phyloP scores from a whole-genome alignment of 2,888 invertebrate species.

The Lycaena phlaeas region DNA sequence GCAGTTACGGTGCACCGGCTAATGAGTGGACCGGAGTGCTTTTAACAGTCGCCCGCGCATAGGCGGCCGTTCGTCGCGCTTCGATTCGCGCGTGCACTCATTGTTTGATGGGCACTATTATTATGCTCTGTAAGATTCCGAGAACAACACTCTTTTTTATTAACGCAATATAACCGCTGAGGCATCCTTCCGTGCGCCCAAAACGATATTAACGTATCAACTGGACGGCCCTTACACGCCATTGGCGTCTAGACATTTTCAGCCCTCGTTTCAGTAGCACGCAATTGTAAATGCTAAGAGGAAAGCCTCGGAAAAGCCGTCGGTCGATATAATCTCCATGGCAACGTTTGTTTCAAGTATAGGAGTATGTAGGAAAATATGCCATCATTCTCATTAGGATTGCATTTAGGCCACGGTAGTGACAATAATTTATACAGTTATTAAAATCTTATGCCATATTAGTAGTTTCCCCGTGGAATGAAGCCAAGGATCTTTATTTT shows the following conservation, averaged over 20 bases:
- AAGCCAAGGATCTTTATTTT: not conserved
- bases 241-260: constrained; percentile 28
- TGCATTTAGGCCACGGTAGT: constrained; percentile 59
- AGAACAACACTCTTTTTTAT: constrained; percentile 26
- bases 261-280: constrained; percentile 63
- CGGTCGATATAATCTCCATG: constrained; percentile 66
- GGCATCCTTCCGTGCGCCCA: constrained; percentile 15
- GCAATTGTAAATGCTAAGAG: constrained; percentile 58
- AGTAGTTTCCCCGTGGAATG: not conserved
- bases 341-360: constrained; percentile 64
- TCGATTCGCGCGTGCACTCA: constrained; percentile 61
- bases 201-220: constrained; percentile 10
- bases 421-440: constrained; percentile 34
- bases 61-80: constrained; percentile 50
- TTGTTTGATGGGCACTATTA: constrained; percentile 44
- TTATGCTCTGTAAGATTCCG: constrained; percentile 29
- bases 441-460: constrained; percentile 11
- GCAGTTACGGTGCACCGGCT: constrained; percentile 59
- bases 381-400: constrained; percentile 54
- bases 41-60: constrained; percentile 57
- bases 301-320: constrained; percentile 67
- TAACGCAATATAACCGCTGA: constrained; percentile 18
- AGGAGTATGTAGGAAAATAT: constrained; percentile 37
- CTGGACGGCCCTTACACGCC: constrained; percentile 9
- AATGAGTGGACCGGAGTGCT: constrained; percentile 52